Base-by-base conservation (phyloP, 2,797 vertebrate species). In the Enteromius fasciolatus region DNA sequence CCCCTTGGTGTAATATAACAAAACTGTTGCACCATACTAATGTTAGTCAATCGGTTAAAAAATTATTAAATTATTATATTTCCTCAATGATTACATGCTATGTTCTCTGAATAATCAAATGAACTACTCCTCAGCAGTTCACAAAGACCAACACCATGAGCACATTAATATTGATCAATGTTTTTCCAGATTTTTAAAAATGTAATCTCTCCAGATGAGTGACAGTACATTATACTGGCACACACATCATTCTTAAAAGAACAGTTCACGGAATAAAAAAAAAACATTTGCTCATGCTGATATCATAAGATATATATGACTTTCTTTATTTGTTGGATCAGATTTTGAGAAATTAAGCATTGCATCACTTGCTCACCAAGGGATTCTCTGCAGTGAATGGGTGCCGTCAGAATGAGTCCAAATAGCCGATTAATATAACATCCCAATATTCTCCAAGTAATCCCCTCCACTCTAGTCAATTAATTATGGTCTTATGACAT, bases 151-250 rank as follows among this genome's bases (percentile, higher is more conserved):
- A 68, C n/a, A 69, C 1, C 39, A 25, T 28, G 6, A 70, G 1
- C 23, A 46, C 7, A 70, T 70, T 70, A 70, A 70, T 6, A 17
- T 70, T 70, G n/a, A n/a, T n/a, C 25, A 70, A 46, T 25, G 44
- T 25, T 48, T 70, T 15, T 70, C 17, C 14, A 28, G 7, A 28
- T 46, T 15, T 50, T 31, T 50, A 3, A 20, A 41, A 41, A 41
- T 41, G 39, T 41, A 41, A 18, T 18, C 3, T 72, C 4, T 46
- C 15, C 41, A 31, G 25, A 50, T 72, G 44, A 50, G 50, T 72
- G 69, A 31, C 69, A 31, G 41, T 28, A 2, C 25, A 31, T 4
- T 50, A 28, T 31, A 50, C 41, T 7, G 9, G 44, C 17, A 10
- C 25, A 50, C 8, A 11, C 44, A 28, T 18, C 11, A 12, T 25